Evolutionary conservation across 2,797 vertebrate species (phyloP).

Genomic region (Takifugu ocellatus): DNA sequence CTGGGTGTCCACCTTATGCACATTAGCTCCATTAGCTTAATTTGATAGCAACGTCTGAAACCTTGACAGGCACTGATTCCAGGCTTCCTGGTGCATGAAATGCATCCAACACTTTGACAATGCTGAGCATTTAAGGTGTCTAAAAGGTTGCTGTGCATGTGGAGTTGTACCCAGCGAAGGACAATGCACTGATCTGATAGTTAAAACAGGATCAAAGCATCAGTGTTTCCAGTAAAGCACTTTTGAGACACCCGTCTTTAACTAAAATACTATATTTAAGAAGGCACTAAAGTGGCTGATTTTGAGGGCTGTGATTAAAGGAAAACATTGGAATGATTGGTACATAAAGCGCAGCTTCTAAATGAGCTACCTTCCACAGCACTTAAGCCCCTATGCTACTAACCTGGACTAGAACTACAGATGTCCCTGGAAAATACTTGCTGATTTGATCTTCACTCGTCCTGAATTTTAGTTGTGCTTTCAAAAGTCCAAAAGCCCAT

Average conservation of each 20-base stretch:
- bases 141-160: conserved; percentile 55
- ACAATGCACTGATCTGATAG: conserved; percentile 59
- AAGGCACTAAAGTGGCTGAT: conserved; percentile 22
- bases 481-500: conserved; percentile 3
- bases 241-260: conserved; percentile 23
- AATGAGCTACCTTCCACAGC: neutral
- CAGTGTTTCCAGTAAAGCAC: conserved; percentile 36
- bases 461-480: too few relatives aligned
- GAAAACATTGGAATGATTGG: too few relatives aligned
- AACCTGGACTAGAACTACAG: too few relatives aligned
- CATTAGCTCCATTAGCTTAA: conserved; percentile 18
- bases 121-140: conserved; percentile 77
- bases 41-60: conserved; percentile 21
- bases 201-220: conserved; percentile 45
- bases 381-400: too few relatives aligned
- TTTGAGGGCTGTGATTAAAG: conserved; percentile 16
- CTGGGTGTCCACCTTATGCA: conserved; percentile 9
- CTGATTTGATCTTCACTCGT: too few relatives aligned
- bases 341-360: neutral
- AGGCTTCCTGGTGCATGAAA: conserved; percentile 64
- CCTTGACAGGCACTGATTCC: conserved; percentile 2
- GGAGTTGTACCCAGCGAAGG: conserved; percentile 33
- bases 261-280: neutral
- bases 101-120: conserved; percentile 74
- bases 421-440: too few relatives aligned